A percentile compares a stretch with the other conserved stretches of the same genome.
phyloP scores from a whole-genome alignment of 2,797 vertebrate species.

The Hipposideros larvatus region DNA sequence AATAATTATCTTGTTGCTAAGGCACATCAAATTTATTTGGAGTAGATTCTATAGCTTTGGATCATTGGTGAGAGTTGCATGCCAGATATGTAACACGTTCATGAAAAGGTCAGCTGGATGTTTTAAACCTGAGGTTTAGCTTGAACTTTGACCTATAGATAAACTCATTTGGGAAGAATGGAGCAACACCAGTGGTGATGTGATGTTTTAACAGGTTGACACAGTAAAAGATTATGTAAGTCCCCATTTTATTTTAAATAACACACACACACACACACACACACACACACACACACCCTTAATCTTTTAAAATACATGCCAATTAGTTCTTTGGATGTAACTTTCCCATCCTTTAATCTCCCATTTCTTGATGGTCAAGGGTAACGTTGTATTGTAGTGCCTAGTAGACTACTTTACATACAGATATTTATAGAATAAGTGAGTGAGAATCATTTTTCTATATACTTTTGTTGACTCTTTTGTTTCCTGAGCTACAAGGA shows the following conservation, averaged over 20 bases:
- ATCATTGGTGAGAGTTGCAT: not conserved
- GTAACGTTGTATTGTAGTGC: not conserved
- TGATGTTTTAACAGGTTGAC: not conserved
- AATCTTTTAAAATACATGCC: not conserved
- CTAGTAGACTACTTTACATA: not conserved
- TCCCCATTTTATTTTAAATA: not conserved
- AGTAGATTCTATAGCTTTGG: not conserved
- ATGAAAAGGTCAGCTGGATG: not conserved
- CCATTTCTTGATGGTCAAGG: not conserved
- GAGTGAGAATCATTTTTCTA: not conserved
- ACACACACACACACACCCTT: not conserved
- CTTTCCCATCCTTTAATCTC: not conserved
- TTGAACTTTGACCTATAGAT: not conserved
- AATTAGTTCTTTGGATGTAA: not conserved
- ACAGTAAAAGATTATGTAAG: not conserved
- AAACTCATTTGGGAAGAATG: not conserved
- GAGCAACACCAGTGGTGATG: not conserved
- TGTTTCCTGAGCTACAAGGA: not conserved
- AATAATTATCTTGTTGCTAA: not conserved
- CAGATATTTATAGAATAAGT: conserved; percentile 43
- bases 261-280: not conserved
- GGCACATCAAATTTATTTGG: not conserved
- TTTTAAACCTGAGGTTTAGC: not conserved
- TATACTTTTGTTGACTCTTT: not conserved
- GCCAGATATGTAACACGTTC: not conserved